phyloP scores from a whole-genome alignment of 1,140 invertebrate genomes.

The Lordiphosa clarofinis region DNA sequence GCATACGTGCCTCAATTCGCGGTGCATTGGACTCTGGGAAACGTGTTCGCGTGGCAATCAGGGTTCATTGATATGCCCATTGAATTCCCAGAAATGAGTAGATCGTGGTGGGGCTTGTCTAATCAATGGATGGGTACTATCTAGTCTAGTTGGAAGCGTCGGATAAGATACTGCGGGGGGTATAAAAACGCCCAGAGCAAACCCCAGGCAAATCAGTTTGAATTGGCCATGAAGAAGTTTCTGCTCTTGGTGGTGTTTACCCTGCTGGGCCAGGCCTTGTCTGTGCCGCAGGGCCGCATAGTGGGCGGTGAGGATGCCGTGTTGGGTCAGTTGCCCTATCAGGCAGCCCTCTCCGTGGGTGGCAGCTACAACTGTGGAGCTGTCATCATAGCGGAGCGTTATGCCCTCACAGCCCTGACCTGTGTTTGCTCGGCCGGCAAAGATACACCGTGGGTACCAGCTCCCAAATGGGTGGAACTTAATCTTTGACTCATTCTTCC shows the following conservation, averaged over 20 bases:
- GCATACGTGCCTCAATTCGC: slow-evolving; percentile 7
- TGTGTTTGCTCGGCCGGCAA: slow-evolving; percentile 68
- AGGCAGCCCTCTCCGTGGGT: slow-evolving; percentile 58
- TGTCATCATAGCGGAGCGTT: slow-evolving; percentile 49
- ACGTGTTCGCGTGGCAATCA: slow-evolving; percentile 8
- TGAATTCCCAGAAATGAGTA: slow-evolving; percentile 18
- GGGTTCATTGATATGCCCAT: slow-evolving; percentile 35
- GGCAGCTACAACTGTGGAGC: slow-evolving; percentile 65
- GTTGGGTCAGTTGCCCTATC: slow-evolving; percentile 63
- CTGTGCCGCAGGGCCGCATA: slow-evolving; percentile 38
- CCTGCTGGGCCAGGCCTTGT: slow-evolving; percentile 14
- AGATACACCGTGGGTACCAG: slow-evolving; percentile 38
- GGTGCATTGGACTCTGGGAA: slow-evolving; percentile 11
- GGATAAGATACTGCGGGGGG: slow-evolving; percentile 23
- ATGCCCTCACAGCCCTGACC: slow-evolving; percentile 58
- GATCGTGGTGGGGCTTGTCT: slow-evolving; percentile 25
- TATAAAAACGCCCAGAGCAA: slow-evolving; percentile 13
- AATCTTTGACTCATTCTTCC: too few relatives aligned
- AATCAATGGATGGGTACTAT: slow-evolving; percentile 14
- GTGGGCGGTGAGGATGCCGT: slow-evolving; percentile 61
- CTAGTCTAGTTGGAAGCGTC: too few relatives aligned
- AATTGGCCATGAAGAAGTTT: slow-evolving; percentile 25
- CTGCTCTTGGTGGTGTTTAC: slow-evolving; percentile 22
- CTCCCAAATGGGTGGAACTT: too few relatives aligned
- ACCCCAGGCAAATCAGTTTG: slow-evolving; percentile 15